phyloP scores from a whole-genome alignment of 2,113 vertebrate species.

The Odocoileus virginianus region DNA sequence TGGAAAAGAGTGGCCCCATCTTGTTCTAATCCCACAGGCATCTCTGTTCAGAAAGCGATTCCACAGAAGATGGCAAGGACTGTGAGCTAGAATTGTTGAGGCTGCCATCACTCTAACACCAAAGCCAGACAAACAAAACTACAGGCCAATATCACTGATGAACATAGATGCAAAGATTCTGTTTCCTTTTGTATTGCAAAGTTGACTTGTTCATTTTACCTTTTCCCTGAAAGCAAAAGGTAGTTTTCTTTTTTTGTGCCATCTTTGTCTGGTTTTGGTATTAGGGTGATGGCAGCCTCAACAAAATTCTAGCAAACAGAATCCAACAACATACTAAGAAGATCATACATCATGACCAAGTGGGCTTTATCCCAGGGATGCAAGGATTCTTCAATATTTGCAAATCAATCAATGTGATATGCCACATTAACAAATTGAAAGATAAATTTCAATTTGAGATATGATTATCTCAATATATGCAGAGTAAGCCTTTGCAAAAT shows the following conservation, averaged over 20 bases:
- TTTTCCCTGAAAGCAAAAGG: background rate
- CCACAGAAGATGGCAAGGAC: rapidly evolving
- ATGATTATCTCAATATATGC: background rate
- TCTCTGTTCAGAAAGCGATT: no score
- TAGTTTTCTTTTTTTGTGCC: background rate
- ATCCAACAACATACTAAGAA: background rate
- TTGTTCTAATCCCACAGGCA: rapidly evolving
- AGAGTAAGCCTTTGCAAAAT: background rate
- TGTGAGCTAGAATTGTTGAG: background rate
- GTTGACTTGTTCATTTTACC: background rate
- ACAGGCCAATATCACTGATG: background rate
- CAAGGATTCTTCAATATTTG: background rate
- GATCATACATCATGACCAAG: background rate
- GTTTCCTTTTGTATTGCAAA: background rate
- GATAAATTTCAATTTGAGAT: background rate
- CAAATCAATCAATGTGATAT: background rate
- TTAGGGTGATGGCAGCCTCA: background rate
- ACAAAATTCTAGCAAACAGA: background rate
- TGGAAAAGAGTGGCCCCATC: background rate
- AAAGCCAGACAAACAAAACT: background rate
- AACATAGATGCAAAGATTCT: background rate
- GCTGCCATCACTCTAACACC: background rate
- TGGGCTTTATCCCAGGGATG: background rate
- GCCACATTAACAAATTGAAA: background rate
- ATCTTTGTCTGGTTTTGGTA: background rate